Conservation (phyloP, 2,797 vertebrate genomes). For the Rhyacichthys aspro region DNA sequence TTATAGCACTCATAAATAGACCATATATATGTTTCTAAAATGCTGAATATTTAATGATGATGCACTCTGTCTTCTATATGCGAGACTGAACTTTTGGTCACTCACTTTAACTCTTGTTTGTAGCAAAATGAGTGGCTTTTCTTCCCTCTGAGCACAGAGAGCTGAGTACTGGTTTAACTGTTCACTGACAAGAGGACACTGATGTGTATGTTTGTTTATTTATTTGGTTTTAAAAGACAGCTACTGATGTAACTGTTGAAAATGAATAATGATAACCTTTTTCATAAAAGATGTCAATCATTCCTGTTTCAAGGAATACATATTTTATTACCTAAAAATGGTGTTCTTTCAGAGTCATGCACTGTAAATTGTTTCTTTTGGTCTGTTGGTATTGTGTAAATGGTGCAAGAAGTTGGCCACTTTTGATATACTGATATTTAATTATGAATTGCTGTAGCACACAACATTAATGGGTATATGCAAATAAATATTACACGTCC, state of each 20-base stretch:
- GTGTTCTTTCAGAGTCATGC: conserved; percentile 61
- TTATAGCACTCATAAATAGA: conserved; percentile 23
- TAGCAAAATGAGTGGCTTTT: conserved; percentile 15
- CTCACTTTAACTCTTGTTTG: conserved; percentile 22
- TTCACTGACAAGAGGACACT: conserved; percentile 48
- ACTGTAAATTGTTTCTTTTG: conserved; percentile 55
- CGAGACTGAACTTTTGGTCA: conserved; percentile 23
- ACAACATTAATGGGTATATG: conserved; percentile 51
- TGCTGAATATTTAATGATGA: conserved; percentile 57
- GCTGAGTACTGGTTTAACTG: conserved; percentile 60
- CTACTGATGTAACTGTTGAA: conserved; percentile 62
- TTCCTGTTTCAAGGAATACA: conserved; percentile 87
- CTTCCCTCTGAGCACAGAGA: conserved; percentile 34
- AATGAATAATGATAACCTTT: conserved; percentile 70
- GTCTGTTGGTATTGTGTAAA: conserved; percentile 20
- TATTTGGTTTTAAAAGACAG: conserved; percentile 62
- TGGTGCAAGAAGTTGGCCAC: conserved; percentile 54
- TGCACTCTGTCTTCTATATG: conserved; percentile 46
- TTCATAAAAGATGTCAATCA: conserved; percentile 76
- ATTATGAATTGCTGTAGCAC: conserved; percentile 71
- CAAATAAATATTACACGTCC: conserved; percentile 47
- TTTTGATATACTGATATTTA: conserved; percentile 74
- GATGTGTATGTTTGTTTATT: conserved; percentile 50
- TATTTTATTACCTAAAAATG: conserved; percentile 61
- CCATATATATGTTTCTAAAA: conserved; percentile 36